Evolutionary conservation across 2,888 invertebrate species (phyloP).

Genomic region (Agriopis aurantiaria): DNA sequence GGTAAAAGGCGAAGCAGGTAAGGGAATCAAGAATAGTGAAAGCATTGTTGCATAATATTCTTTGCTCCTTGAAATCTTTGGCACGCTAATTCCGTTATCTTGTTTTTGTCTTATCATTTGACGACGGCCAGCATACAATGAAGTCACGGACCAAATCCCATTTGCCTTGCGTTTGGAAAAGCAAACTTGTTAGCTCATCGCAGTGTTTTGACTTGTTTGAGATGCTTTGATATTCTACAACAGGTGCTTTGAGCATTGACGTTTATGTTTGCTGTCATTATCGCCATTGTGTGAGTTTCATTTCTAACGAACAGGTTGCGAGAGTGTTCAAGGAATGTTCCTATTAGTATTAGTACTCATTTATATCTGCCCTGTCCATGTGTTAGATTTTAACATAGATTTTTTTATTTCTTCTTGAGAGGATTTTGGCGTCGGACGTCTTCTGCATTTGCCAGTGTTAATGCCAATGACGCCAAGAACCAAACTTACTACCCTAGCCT

Average conservation of each 20-base stretch:
- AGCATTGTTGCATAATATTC: constrained; percentile 61
- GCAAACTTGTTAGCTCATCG: constrained; percentile 51
- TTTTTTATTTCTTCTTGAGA: background rate
- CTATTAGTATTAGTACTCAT: background rate
- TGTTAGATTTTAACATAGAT: background rate
- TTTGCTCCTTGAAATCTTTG: constrained; percentile 39
- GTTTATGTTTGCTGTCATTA: constrained; percentile 19
- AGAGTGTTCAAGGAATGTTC: too few species aligned
- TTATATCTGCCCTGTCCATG: background rate
- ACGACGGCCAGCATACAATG: constrained; percentile 55
- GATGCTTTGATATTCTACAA: constrained; percentile 24
- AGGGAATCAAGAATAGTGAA: constrained; percentile 57
- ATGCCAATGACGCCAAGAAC: too few species aligned
- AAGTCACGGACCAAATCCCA: constrained; percentile 63
- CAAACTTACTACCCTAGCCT: too few species aligned
- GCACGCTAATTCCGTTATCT: constrained; percentile 27
- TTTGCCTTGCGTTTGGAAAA: constrained; percentile 50
- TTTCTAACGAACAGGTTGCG: background rate
- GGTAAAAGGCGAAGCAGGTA: constrained; percentile 56
- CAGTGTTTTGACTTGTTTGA: constrained; percentile 27
- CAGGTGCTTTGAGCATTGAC: constrained; percentile 19
- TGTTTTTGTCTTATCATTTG: constrained; percentile 25
- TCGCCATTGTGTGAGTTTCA: constrained; percentile 17
- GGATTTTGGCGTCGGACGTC: too few species aligned
- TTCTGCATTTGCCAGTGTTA: too few species aligned